phyloP scores from a whole-genome alignment of 2,888 invertebrate species.

The Crocallis elinguaria region DNA sequence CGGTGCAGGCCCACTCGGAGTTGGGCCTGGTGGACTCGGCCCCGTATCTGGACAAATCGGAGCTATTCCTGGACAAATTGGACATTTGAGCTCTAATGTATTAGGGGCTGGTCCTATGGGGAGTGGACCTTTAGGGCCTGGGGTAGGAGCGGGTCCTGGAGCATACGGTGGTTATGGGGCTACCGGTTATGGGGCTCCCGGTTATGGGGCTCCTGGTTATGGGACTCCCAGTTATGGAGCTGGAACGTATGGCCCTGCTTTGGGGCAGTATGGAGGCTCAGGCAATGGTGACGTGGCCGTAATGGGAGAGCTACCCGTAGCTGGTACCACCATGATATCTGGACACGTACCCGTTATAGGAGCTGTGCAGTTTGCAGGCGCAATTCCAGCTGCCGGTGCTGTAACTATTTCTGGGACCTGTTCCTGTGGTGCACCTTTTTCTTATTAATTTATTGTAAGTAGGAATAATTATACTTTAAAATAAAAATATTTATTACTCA shows the following conservation, averaged over 20 bases:
- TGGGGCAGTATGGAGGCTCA: conserved; percentile 33
- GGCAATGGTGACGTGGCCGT: conserved; percentile 34
- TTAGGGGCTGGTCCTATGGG: too few species aligned
- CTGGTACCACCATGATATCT: conserved; percentile 44
- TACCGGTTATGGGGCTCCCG: too few species aligned
- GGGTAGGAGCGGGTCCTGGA: too few species aligned
- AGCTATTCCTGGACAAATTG: conserved; percentile 3
- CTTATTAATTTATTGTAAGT: conserved; percentile 16
- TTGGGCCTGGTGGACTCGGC: conserved; percentile 4
- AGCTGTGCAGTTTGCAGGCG: conserved; percentile 47
- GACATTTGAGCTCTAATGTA: too few species aligned
- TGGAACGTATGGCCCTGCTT: background rate
- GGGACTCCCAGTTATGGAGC: background rate
- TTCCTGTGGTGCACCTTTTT: conserved; percentile 15
- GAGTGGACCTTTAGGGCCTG: too few species aligned
- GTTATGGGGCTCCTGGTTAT: too few species aligned
- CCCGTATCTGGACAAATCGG: conserved; percentile 9
- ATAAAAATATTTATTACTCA: conserved; percentile 1
- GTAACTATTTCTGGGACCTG: conserved; percentile 41
- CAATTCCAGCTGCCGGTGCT: conserved; percentile 46
- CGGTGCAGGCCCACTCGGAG: background rate
- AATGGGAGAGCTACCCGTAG: conserved; percentile 40
- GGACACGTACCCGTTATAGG: conserved; percentile 54
- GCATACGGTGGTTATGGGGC: background rate
- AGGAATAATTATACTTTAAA: background rate